Conservation (phyloP, 30 jellyfish, hydroid and myxozoan species). For the Cassiopea xamachana region DNA sequence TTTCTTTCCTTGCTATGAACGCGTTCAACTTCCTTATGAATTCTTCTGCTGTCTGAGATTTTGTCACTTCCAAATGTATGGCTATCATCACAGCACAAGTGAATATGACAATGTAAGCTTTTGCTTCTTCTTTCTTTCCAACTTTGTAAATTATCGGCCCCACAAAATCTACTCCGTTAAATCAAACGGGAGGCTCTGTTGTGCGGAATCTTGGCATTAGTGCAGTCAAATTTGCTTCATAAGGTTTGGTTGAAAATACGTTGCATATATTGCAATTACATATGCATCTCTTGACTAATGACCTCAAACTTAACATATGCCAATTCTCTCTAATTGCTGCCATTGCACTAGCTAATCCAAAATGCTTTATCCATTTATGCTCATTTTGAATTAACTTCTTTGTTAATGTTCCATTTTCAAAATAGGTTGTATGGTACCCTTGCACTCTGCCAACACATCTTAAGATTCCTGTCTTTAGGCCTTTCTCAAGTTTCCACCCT, state of each 20-base stretch:
- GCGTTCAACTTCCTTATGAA: no score
- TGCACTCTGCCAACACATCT: constrained; percentile 31
- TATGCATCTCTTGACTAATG: constrained; percentile 43
- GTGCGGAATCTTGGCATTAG: no score
- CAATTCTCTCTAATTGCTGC: constrained; percentile 63
- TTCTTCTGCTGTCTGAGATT: constrained; percentile 45
- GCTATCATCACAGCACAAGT: constrained; percentile 67
- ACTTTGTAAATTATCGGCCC: no score
- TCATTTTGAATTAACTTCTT: constrained; percentile 41
- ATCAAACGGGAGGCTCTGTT: no score
- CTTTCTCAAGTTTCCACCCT: constrained; percentile 44
- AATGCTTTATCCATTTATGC: constrained; percentile 45
- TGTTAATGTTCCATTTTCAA: constrained; percentile 42
- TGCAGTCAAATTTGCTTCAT: neutral
- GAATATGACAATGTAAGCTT: constrained; percentile 50
- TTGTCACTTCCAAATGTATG: constrained; percentile 54
- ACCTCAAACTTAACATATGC: constrained; percentile 18
- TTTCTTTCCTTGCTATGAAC: no score
- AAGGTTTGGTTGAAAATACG: constrained; percentile 57
- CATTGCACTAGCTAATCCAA: constrained; percentile 56
- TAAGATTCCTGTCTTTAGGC: constrained; percentile 35
- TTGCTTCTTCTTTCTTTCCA: constrained; percentile 44
- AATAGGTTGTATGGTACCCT: constrained; percentile 49
- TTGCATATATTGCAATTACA: constrained; percentile 55
- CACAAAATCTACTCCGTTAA: no score